Percentiles rank a stretch among this genome's conserved stretches.
Evolutionary conservation across 1,140 invertebrate species (phyloP).

Genomic region (Trichoplusia ni): DNA sequence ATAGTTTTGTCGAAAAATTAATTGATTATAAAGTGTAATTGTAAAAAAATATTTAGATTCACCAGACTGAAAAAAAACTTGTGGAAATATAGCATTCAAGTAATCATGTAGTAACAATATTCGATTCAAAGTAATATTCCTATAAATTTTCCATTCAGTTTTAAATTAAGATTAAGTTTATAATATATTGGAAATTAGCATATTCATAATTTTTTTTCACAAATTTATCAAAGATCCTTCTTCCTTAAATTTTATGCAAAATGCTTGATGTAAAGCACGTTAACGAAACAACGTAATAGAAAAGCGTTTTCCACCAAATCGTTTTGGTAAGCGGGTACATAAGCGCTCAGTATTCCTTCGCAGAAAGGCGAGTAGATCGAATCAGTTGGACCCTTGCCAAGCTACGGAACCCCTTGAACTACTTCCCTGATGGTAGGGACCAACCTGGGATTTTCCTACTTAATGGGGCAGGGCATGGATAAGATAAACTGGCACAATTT

Average conservation of each 20-base stretch:
- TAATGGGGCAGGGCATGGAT: neutral
- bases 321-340: neutral
- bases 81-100: no score
- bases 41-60: no score
- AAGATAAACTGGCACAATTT: neutral
- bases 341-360: neutral
- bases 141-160: no score
- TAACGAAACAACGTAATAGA: neutral
- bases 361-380: neutral
- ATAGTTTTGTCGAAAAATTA: no score
- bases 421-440: neutral
- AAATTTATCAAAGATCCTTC: no score
- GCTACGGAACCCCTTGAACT: neutral
- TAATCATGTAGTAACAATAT: no score
- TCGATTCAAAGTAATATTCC: no score
- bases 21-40: no score
- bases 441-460: neutral
- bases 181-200: neutral
- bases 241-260: neutral
- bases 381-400: slow-evolving; percentile 26
- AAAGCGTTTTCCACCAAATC: neutral
- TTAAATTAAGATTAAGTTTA: neutral
- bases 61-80: no score
- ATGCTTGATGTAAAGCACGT: neutral
- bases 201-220: no score